phyloP scores from a whole-genome alignment of 1,140 invertebrate genomes.

The Drosophila kohkoa region DNA sequence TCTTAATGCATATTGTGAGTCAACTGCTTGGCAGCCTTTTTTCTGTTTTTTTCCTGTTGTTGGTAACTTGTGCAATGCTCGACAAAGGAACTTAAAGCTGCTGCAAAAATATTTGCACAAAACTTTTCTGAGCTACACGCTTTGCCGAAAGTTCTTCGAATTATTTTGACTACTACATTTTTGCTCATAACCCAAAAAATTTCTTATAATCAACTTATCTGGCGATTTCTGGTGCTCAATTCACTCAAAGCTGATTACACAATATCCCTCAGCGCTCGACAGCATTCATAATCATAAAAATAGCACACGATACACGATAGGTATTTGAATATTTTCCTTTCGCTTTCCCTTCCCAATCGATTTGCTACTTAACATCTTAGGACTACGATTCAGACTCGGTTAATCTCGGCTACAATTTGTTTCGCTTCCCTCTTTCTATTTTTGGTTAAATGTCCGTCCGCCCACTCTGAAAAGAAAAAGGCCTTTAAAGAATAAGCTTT shows the following conservation, averaged over 20 bases:
- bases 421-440: not conserved
- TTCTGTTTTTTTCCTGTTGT: too few species aligned
- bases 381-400: not conserved
- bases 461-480: not conserved
- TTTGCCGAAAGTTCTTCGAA: not conserved
- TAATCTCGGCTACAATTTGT: not conserved
- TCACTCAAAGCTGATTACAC: conserved; percentile 47
- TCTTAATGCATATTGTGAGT: conserved; percentile 13
- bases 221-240: conserved; percentile 39
- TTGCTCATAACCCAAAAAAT: conserved; percentile 9
- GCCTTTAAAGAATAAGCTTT: not conserved
- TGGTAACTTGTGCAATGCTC: not conserved
- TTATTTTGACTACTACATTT: conserved; percentile 23
- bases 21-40: conserved; percentile 6
- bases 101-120: conserved; percentile 29
- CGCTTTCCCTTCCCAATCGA: conserved; percentile 8
- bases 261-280: conserved; percentile 6
- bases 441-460: not conserved
- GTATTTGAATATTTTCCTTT: conserved; percentile 17
- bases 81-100: conserved; percentile 35
- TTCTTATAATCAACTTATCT: conserved; percentile 37
- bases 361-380: conserved; percentile 20
- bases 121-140: conserved; percentile 25
- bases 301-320: not conserved
- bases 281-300: conserved; percentile 7